A percentile compares a stretch with the other conserved stretches of the same genome.
phyloP scores from a whole-genome alignment of 2,797 vertebrate species.

The Diplodus puntazzo region DNA sequence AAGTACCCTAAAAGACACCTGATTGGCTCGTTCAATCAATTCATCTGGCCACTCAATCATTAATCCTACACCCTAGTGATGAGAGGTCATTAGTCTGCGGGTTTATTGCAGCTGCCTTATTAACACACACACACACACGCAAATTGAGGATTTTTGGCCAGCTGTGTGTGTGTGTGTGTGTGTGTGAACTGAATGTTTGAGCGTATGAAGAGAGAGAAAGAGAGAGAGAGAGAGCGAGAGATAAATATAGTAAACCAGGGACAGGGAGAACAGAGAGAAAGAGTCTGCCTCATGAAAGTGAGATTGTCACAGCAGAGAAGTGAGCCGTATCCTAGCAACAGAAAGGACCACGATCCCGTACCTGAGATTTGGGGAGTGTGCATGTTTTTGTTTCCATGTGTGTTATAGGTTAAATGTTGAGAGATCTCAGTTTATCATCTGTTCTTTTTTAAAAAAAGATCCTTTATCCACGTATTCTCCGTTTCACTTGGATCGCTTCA shows the following conservation, averaged over 20 bases:
- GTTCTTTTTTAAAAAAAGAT: not conserved
- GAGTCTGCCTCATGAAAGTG: conserved; percentile 60
- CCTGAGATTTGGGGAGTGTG: conserved; percentile 61
- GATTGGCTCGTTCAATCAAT: conserved; percentile 29
- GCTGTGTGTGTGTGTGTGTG: conserved; percentile 36
- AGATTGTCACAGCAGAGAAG: conserved; percentile 63
- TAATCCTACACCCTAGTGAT: conserved; percentile 29
- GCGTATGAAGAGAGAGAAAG: conserved; percentile 13
- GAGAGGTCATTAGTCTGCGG: conserved; percentile 47
- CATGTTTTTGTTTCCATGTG: conserved; percentile 10
- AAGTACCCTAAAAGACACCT: conserved; percentile 19
- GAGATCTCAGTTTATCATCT: not conserved
- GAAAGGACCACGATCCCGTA: conserved; percentile 54
- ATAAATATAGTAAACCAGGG: conserved; percentile 57
- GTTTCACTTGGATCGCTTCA: not conserved
- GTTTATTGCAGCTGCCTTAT: conserved; percentile 52
- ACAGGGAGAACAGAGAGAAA: conserved; percentile 35
- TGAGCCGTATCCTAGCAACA: conserved; percentile 78
- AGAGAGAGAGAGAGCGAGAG: conserved; percentile 16
- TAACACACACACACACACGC: conserved; percentile 24
- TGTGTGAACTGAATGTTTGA: conserved; percentile 18
- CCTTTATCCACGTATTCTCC: not conserved
- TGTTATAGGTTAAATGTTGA: not conserved
- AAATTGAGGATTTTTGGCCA: conserved; percentile 26
- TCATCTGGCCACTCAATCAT: conserved; percentile 30